Evolutionary conservation across 2,797 vertebrate species (phyloP).

Genomic region (Poecilia wingei): DNA sequence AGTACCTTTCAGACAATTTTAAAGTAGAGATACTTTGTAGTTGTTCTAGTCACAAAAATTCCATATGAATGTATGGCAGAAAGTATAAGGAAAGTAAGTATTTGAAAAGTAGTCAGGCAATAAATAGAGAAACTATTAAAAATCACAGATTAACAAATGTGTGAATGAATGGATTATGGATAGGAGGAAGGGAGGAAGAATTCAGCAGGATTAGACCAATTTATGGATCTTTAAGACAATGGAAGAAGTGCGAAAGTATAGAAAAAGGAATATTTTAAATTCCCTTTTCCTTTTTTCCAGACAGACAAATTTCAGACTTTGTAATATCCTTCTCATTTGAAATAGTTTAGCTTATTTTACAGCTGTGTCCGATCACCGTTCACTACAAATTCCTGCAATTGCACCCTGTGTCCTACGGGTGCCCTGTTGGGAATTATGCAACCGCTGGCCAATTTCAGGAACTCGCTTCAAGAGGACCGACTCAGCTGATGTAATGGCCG

Average conservation of each 20-base stretch:
- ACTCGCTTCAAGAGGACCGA: conserved; percentile 26
- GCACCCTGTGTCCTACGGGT: background rate
- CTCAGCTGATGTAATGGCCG: conserved; percentile 24
- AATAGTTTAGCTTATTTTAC: conserved; percentile 1
- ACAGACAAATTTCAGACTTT: background rate
- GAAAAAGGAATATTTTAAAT: background rate
- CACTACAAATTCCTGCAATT: conserved; percentile 16
- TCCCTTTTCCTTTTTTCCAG: background rate
- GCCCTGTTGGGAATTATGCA: conserved; percentile 25
- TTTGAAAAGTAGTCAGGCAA: background rate
- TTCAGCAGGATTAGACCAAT: background rate
- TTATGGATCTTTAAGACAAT: background rate
- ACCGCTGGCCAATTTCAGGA: conserved; percentile 42
- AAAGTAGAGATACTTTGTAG: background rate
- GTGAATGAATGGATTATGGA: background rate
- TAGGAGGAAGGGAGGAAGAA: background rate
- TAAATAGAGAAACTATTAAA: background rate
- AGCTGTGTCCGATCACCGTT: conserved; percentile 9
- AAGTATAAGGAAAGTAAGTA: background rate
- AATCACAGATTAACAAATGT: background rate
- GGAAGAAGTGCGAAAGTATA: background rate
- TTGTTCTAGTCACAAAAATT: background rate
- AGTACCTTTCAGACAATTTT: background rate
- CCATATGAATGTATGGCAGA: background rate
- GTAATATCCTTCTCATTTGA: background rate